phyloP scores from a whole-genome alignment of 2,888 invertebrate species.

The Malthinus flaveolus region DNA sequence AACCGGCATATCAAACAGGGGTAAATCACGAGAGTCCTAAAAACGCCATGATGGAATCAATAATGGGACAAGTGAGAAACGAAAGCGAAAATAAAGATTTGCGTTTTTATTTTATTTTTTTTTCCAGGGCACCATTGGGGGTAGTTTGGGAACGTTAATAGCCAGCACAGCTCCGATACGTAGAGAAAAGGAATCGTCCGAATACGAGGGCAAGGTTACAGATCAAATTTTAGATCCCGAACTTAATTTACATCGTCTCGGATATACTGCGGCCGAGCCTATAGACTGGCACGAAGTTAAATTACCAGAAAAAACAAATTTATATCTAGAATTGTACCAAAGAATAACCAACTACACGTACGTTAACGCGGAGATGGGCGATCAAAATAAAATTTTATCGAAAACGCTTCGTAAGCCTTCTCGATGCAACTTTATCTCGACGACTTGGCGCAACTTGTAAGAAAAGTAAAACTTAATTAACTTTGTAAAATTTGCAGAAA shows the following conservation, averaged over 20 bases:
- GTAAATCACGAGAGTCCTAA: constrained; percentile 33
- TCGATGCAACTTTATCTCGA: too few relatives aligned
- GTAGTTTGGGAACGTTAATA: constrained; percentile 38
- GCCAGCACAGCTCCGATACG: constrained; percentile 40
- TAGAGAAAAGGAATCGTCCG: constrained; percentile 44
- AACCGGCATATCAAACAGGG: constrained; percentile 1
- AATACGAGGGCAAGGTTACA: constrained; percentile 50
- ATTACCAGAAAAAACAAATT: constrained; percentile 68
- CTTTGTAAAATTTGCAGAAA: constrained; percentile 56
- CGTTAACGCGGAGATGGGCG: constrained; percentile 35
- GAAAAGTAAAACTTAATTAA: neutral
- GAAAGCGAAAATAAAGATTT: neutral
- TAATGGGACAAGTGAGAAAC: constrained; percentile 44
- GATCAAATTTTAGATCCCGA: constrained; percentile 54
- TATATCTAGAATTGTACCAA: constrained; percentile 67
- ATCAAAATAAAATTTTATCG: neutral
- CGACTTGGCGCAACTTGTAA: too few relatives aligned
- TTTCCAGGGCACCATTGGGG: constrained; percentile 31
- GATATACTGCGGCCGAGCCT: constrained; percentile 60
- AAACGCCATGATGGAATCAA: constrained; percentile 45
- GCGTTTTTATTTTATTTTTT: neutral
- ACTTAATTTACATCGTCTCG: constrained; percentile 60
- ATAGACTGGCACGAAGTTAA: constrained; percentile 67
- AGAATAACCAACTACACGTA: constrained; percentile 70
- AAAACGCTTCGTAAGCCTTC: too few relatives aligned